A percentile compares a stretch with the other conserved stretches of the same genome.
Conservation (phyloP, 2,888 invertebrate genomes). For the Gastracanthus pulcherrimus region DNA sequence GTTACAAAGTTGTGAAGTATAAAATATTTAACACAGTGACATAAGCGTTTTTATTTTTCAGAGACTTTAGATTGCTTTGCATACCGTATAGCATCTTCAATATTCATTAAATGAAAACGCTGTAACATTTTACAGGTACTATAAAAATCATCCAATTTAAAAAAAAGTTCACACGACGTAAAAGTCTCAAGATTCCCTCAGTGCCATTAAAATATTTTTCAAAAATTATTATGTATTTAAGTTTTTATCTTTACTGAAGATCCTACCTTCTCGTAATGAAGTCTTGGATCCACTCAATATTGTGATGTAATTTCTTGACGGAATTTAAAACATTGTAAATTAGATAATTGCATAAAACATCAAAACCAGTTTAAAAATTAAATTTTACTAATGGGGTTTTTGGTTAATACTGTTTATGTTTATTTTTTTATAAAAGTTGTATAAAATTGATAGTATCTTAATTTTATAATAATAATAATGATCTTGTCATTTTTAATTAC, state of each 20-base stretch:
- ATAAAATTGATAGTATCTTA: too few species aligned
- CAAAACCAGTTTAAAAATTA: too few species aligned
- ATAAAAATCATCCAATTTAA: not conserved
- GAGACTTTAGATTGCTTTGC: not conserved
- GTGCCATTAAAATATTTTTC: not conserved
- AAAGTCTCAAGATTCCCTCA: not conserved
- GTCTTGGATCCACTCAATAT: too few species aligned
- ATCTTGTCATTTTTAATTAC: too few species aligned
- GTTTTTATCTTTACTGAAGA: not conserved
- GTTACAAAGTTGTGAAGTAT: too few species aligned
- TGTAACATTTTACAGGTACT: not conserved
- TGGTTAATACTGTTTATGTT: too few species aligned
- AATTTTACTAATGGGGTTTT: too few species aligned
- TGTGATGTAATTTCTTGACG: too few species aligned
- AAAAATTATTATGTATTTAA: not conserved
- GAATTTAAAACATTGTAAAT: too few species aligned
- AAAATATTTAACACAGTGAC: not conserved
- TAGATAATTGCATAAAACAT: too few species aligned
- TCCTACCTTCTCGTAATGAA: not conserved
- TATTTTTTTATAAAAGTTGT: too few species aligned
- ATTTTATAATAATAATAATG: too few species aligned
- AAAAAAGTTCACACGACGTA: not conserved
- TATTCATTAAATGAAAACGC: not conserved
- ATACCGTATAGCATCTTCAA: not conserved
- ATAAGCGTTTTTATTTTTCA: not conserved